Evolutionary conservation across 1,140 invertebrate genomes (phyloP), one percentile per base, ranked within the genome.

Genomic region (Brachionus angularis): DNA sequence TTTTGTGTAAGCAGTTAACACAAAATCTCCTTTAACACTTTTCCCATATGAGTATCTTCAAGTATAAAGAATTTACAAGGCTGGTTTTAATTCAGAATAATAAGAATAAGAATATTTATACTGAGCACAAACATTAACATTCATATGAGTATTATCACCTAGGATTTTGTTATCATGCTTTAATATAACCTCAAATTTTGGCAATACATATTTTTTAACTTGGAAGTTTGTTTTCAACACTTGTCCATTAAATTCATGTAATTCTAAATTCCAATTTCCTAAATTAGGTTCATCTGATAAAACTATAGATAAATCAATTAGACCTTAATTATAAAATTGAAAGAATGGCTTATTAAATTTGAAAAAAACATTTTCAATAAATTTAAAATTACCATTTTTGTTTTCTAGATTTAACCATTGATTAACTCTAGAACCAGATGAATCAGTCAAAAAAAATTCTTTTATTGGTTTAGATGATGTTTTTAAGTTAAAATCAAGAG

Each of bases 121-220:
- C 44, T 33, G 7, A 27, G 62, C 39, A 23, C 62, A 67, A 18
- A 67, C 62, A 58, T 16, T 23, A 27, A 25, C 53, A 58, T 7
- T 58, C 7, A 58, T 23, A 5, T 27, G 33, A 10, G 21, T 36
- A 18, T 29, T 21, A 23, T 18, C 23, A 23, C 39, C 62, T 33
- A 39, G 36, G 29, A 50, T 36, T 0, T 18, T 47, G 1, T 47
- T 14, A 4, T 39, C 10, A 47, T 67, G 21, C 18, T 14, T 21
- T 10, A 67, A 10, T 3, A 23, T 67, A 8, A 67, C 62, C 47
- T 67, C 42, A 31, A 67, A 67, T 67, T 67, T 67, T 14, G 62
- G 62, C 14, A 67, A 36, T 31, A 67, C 62, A 50, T 67, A 67
- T 36, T 67, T 67, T 33, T 67, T 50, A 21, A 67, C 29, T 47